A percentile compares a stretch with the other conserved stretches of the same genome.
These are phyloP conservation scores for Oryzias curvinotus DNA, from an alignment of 2,113 vertebrate genomes.

Conservation along the genomic window DNA sequence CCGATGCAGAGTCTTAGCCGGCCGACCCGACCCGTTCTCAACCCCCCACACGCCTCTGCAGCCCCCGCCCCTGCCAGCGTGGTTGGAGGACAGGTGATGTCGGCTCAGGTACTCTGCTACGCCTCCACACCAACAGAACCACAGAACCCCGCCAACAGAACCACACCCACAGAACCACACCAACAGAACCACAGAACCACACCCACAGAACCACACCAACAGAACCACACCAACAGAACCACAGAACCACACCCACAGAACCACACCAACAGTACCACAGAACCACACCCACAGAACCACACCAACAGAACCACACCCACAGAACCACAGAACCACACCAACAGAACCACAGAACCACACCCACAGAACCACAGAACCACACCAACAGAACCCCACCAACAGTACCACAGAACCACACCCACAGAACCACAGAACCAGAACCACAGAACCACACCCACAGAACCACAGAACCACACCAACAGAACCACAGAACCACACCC, in stretches of 20 bases:
- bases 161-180: neutral
- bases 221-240: neutral
- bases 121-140: conserved; percentile 3
- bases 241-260: too few relatives aligned
- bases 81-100: conserved; percentile 82
- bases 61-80: neutral
- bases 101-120: conserved; percentile 82
- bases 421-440: too few relatives aligned
- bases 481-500: too few relatives aligned
- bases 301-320: neutral
- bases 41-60: conserved; percentile 79
- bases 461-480: neutral
- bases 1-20: conserved; percentile 87
- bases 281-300: too few relatives aligned
- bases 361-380: too few relatives aligned
- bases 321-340: neutral
- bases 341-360: neutral
- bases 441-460: neutral
- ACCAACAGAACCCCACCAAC: too few relatives aligned
- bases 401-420: neutral
- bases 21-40: conserved; percentile 82
- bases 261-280: neutral
- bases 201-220: too few relatives aligned
- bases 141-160: too few relatives aligned
- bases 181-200: too few relatives aligned